A percentile compares a stretch with the other conserved stretches of the same genome.
These are phyloP conservation scores for Zaprionus camerounensis DNA, from an alignment of 1,140 invertebrate genomes.

Conservation along the genomic window DNA sequence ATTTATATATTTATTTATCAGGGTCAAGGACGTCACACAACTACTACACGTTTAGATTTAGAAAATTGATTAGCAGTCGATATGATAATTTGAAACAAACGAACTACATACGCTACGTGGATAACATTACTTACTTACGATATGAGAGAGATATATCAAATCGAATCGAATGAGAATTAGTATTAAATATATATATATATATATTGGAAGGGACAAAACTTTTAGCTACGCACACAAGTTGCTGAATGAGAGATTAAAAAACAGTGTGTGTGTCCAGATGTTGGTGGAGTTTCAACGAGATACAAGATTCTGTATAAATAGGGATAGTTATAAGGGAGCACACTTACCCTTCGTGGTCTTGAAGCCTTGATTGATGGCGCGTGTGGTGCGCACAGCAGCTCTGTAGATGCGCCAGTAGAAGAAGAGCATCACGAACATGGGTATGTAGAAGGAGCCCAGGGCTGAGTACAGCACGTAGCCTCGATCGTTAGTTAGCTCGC, in stretches of 20 bases:
- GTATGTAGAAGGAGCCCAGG: constrained; percentile 96
- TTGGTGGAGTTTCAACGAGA: constrained; percentile 13
- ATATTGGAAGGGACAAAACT: constrained; percentile 48
- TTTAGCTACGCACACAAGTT: constrained; percentile 80
- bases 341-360: constrained; percentile 92
- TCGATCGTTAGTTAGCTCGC: constrained; percentile 94
- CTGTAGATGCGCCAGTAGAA: constrained; percentile 95
- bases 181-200: constrained; percentile 49
- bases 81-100: constrained; percentile 65
- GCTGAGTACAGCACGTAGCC: constrained; percentile 96
- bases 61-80: constrained; percentile 67
- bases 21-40: constrained; percentile 76
- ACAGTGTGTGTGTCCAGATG: constrained; percentile 58
- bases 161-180: constrained; percentile 47
- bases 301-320: neutral
- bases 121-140: constrained; percentile 60
- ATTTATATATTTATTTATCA: constrained; percentile 6
- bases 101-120: constrained; percentile 72
- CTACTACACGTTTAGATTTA: constrained; percentile 73
- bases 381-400: constrained; percentile 89
- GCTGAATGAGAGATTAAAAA: constrained; percentile 58
- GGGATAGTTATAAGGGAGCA: neutral
- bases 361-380: constrained; percentile 92
- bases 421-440: constrained; percentile 96
- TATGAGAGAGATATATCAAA: constrained; percentile 36